phyloP scores from a whole-genome alignment of 2,113 vertebrate species.

The Channa maculata region DNA sequence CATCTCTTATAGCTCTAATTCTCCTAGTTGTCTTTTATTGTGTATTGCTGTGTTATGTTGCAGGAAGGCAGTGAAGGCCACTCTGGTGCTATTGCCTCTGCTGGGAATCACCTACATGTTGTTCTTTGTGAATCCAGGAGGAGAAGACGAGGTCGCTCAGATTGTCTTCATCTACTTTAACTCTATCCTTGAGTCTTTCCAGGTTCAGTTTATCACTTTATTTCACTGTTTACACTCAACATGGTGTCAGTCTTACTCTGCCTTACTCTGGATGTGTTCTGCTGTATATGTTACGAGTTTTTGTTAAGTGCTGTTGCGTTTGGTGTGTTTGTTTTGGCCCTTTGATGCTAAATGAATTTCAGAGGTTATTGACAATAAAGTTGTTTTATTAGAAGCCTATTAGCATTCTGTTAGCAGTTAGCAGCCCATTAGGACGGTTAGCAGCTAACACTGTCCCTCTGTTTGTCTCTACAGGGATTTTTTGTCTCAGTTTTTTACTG shows the following conservation, averaged over 20 bases:
- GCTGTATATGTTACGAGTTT: no score
- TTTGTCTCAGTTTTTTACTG: conserved; percentile 69
- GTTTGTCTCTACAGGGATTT: conserved; percentile 54
- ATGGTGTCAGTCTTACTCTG: background rate
- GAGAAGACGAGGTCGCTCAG: conserved; percentile 57
- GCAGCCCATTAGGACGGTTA: background rate
- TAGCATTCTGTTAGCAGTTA: background rate
- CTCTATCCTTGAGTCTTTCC: conserved; percentile 64
- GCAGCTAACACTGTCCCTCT: background rate
- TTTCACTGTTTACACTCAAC: background rate
- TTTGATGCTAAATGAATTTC: no score
- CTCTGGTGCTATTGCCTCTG: conserved; percentile 60
- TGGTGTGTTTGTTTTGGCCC: no score
- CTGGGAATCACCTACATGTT: conserved; percentile 68
- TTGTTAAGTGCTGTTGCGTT: no score
- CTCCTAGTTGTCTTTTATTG: no score
- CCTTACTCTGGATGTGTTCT: no score
- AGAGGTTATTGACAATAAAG: no score
- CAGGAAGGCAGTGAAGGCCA: conserved; percentile 66
- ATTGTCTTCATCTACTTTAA: conserved; percentile 70
- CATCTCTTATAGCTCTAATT: no score
- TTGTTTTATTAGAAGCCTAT: no score
- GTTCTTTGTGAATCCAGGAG: conserved; percentile 65
- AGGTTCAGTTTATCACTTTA: conserved; percentile 23
- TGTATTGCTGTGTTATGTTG: background rate